Base-by-base conservation (phyloP, 2,888 invertebrate genomes). In the Parnassius glacialis region DNA sequence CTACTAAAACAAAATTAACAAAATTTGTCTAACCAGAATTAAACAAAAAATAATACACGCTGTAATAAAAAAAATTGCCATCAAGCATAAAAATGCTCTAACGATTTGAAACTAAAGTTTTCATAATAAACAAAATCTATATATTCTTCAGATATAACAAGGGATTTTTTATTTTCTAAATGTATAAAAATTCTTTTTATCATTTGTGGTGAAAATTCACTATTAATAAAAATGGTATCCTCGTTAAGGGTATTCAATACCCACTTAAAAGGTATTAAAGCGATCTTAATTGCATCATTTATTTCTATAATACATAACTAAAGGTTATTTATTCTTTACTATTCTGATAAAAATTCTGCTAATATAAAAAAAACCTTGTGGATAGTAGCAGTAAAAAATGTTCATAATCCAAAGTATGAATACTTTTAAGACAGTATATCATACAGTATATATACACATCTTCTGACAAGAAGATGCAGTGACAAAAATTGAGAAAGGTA, bases 221-320 rank as follows among this genome's bases (percentile, higher is more conserved):
- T 62, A 62, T 43, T 59, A 59, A 57, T 63, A 63, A 56, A 59
- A 59, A 63, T 57, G 63, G 63, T 63, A 63, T 63, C 44, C 52
- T 45, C 59, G 13, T 59, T 59, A 13, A 51, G 48, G 59, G 63
- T 11, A 62, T 59, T 50, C 55, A 42, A 63, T 63, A 59, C 62
- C 62, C 62, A 25, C 45, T 47, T 47, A 20, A 25, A 11, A 57
- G 20, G 55, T 52, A 12, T 55, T 63, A 59, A 63, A 52, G 59
- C 62, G 54, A 62, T 59, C 59, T 58, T 57, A 57, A 25, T 47
- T 41, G 41, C 34, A 34, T 34, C 5, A 34, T 34, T 34, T 34
- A 34, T 34, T 34, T 34, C 3, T 1, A 34, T 34, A 45, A 45
- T n/a, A 45, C 5, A 45, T 45, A 5, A 45, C n/a, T 45, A 5